Conservation (phyloP, 2,113 vertebrate genomes). For the Charina bottae region DNA sequence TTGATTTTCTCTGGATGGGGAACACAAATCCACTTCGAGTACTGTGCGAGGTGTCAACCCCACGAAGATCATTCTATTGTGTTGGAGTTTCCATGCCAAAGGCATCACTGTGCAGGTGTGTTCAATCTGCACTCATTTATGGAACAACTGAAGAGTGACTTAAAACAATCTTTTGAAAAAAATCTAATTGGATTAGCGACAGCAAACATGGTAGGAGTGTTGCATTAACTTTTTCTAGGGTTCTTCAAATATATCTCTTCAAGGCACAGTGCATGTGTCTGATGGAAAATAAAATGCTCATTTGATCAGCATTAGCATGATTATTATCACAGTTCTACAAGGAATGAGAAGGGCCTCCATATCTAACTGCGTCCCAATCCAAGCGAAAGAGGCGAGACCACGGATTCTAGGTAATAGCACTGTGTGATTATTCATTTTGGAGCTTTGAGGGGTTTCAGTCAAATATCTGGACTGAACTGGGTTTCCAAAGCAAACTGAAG, state of each 20-base stretch:
- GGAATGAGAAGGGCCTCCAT: too few relatives aligned
- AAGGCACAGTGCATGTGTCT: background rate
- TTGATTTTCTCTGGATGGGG: background rate
- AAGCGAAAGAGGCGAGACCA: background rate
- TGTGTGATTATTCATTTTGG: background rate
- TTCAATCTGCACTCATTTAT: background rate
- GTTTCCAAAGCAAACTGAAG: background rate
- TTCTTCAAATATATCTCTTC: background rate
- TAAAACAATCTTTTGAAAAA: background rate
- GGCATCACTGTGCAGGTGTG: background rate
- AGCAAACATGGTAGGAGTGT: background rate
- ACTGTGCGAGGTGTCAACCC: background rate
- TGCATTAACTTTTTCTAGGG: background rate
- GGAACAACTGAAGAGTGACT: slow-evolving; percentile 1
- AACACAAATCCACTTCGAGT: background rate
- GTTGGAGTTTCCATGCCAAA: background rate
- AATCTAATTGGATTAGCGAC: slow-evolving; percentile 3
- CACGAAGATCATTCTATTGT: background rate
- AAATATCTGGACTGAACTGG: background rate
- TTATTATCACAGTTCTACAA: background rate
- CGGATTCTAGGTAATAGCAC: background rate
- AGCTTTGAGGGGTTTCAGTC: background rate
- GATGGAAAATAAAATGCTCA: background rate
- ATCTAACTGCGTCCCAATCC: background rate
- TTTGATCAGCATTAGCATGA: background rate